A percentile compares a stretch with the other conserved stretches of the same genome.
These are phyloP conservation scores for Caenorhabditis inopinata DNA, from an alignment of 1,140 invertebrate genomes.

Conservation along the genomic window DNA sequence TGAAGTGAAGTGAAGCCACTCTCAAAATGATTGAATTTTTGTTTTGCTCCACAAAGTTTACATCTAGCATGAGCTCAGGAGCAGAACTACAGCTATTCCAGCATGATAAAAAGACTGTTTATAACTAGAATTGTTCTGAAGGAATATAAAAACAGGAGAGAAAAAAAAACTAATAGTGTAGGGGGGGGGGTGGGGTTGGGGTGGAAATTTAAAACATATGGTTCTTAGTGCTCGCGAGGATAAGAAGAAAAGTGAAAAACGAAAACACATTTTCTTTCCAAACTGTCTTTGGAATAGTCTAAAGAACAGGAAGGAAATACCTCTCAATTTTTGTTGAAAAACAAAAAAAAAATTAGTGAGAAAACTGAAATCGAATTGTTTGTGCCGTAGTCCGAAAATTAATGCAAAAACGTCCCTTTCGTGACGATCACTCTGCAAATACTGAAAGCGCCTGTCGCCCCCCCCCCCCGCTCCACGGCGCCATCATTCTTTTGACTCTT, in stretches of 20 bases:
- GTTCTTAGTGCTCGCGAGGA: constrained; percentile 3
- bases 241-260: not conserved
- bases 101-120: not conserved
- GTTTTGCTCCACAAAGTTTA: constrained; percentile 22
- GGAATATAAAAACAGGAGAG: not conserved
- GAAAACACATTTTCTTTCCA: constrained; percentile 31
- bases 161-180: not conserved
- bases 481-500: too few species aligned
- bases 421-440: not conserved
- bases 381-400: constrained; percentile 1
- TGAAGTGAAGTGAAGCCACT: constrained; percentile 24
- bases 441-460: not conserved
- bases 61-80: not conserved
- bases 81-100: not conserved
- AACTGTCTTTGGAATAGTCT: not conserved
- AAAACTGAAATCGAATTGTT: not conserved
- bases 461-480: not conserved
- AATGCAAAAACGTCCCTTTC: not conserved
- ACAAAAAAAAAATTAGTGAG: not conserved
- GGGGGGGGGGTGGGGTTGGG: too few species aligned
- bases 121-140: not conserved
- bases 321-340: not conserved
- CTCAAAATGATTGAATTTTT: constrained; percentile 28
- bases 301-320: not conserved
- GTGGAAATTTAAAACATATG: constrained; percentile 21